phyloP scores from a whole-genome alignment of 2,888 invertebrate species.

The Eupithecia vulgata region DNA sequence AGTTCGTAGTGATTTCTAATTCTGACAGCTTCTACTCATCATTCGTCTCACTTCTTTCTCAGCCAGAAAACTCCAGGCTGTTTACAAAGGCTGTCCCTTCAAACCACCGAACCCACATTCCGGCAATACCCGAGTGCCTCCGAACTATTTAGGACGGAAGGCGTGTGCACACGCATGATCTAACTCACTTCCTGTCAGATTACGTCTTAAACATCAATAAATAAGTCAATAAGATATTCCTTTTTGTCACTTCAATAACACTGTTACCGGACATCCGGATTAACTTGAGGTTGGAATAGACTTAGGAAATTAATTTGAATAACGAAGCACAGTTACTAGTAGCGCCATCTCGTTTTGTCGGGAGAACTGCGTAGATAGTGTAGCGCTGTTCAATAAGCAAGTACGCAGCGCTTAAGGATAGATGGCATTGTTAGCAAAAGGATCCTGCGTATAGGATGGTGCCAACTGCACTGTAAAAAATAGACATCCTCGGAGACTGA shows the following conservation, averaged over 20 bases:
- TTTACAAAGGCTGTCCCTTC: neutral
- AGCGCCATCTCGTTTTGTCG: conserved; percentile 30
- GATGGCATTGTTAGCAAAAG: conserved; percentile 34
- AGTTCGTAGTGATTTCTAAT: too few species aligned
- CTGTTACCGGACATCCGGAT: conserved; percentile 33
- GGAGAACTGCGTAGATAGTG: neutral
- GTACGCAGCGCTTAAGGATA: conserved; percentile 8
- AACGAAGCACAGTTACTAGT: conserved; percentile 1
- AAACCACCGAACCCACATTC: conserved; percentile 2
- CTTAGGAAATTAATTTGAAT: neutral
- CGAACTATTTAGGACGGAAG: conserved; percentile 32
- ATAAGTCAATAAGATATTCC: conserved; percentile 3
- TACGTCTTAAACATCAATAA: conserved; percentile 18
- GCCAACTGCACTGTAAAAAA: neutral
- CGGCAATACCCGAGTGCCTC: conserved; percentile 20
- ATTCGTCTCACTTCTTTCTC: too few species aligned
- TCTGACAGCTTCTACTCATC: too few species aligned
- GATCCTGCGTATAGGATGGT: neutral
- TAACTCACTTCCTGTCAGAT: conserved; percentile 32
- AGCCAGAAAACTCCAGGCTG: too few species aligned
- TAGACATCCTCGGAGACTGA: neutral
- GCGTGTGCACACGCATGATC: conserved; percentile 26
- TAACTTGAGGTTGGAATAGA: conserved; percentile 7
- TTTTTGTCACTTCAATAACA: conserved; percentile 22
- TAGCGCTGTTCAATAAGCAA: conserved; percentile 14